phyloP scores from a whole-genome alignment of 2,797 vertebrate species.

The Anisognathus igniventris region DNA sequence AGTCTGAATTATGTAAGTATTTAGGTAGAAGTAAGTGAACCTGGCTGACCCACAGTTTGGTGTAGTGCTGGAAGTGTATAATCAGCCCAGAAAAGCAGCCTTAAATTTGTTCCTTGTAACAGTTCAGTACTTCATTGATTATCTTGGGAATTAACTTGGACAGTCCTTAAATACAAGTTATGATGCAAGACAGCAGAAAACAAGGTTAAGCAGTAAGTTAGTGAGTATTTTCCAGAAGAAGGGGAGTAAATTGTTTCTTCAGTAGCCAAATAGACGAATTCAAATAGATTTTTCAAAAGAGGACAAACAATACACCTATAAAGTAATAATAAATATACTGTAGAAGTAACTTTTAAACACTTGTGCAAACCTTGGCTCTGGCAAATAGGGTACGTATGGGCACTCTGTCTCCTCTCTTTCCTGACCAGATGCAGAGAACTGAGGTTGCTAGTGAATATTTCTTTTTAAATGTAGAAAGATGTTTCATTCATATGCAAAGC shows the following conservation, averaged over 20 bases:
- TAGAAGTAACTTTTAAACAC: not conserved
- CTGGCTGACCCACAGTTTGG: not conserved
- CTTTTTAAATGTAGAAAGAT: constrained; percentile 14
- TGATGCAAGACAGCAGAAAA: not conserved
- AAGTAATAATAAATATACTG: not conserved
- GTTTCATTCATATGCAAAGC: constrained; percentile 48
- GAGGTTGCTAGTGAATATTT: not conserved
- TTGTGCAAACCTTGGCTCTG: not conserved
- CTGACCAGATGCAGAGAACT: constrained; percentile 12
- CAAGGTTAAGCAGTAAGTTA: not conserved
- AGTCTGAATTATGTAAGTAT: not conserved
- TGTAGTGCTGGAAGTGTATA: not conserved
- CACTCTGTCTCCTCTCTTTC: not conserved
- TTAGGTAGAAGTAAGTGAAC: not conserved
- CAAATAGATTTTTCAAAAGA: not conserved
- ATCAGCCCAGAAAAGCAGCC: not conserved
- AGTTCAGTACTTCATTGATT: not conserved
- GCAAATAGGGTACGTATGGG: not conserved
- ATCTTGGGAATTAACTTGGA: not conserved
- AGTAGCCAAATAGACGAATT: not conserved
- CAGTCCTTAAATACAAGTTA: not conserved
- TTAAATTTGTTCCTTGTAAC: not conserved
- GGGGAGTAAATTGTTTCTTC: not conserved
- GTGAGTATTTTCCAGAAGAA: not conserved
- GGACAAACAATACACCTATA: not conserved